Evolutionary conservation across 1,140 invertebrate genomes (phyloP).

Genomic region (Calephelis virginiensis): DNA sequence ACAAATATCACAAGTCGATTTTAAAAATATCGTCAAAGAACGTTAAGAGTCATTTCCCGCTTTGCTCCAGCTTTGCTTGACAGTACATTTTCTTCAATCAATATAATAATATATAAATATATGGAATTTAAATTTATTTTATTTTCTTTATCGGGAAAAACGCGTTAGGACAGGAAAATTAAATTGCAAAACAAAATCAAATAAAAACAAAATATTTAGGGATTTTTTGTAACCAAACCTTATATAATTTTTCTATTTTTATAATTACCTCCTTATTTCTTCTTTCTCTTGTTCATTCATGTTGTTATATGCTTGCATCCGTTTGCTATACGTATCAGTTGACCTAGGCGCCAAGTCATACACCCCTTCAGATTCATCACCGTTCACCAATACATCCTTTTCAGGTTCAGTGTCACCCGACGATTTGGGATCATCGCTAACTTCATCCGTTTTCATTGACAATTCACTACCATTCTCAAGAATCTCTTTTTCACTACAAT

Average conservation of each 20-base stretch:
- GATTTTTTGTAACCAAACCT: no score
- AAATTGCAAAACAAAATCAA: not conserved
- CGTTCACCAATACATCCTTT: conserved; percentile 57
- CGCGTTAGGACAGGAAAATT: no score
- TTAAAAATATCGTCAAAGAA: no score
- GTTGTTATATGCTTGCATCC: conserved; percentile 69
- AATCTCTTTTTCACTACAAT: conserved; percentile 46
- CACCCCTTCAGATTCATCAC: conserved; percentile 64
- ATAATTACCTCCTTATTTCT: conserved; percentile 58
- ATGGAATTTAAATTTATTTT: no score
- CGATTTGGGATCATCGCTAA: conserved; percentile 58
- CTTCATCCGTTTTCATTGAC: conserved; percentile 63
- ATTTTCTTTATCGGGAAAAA: no score
- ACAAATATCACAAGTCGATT: no score
- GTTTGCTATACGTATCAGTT: conserved; percentile 66
- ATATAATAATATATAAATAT: no score
- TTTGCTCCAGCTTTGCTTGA: no score
- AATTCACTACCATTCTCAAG: conserved; percentile 59
- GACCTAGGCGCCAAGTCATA: conserved; percentile 64
- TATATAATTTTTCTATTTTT: not conserved
- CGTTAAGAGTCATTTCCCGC: not conserved
- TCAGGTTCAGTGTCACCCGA: conserved; percentile 40
- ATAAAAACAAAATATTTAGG: conserved; percentile 8
- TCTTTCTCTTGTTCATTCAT: conserved; percentile 69
- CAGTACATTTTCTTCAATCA: no score